Percentiles rank a stretch among this genome's conserved stretches.
phyloP scores from a whole-genome alignment of 2,113 vertebrate species.

The Puntigrus tetrazona region DNA sequence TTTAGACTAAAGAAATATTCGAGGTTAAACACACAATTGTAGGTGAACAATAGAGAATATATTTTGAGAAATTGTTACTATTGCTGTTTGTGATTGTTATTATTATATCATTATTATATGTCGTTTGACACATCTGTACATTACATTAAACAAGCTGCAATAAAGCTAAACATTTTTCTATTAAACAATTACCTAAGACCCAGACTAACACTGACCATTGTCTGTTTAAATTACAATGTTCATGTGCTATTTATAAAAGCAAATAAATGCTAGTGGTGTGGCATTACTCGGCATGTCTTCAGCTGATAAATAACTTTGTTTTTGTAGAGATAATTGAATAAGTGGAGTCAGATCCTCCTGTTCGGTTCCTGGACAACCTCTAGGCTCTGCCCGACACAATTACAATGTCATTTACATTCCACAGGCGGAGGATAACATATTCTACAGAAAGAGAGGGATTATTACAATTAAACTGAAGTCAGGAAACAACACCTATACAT shows the following conservation, averaged over 20 bases:
- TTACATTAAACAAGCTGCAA: too few species aligned
- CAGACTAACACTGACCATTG: background rate
- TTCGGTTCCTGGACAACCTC: constrained; percentile 49
- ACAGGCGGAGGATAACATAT: constrained; percentile 12
- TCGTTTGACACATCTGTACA: background rate
- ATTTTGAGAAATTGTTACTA: background rate
- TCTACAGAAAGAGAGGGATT: background rate
- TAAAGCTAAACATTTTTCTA: background rate
- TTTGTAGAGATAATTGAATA: constrained; percentile 19
- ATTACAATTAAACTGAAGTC: background rate
- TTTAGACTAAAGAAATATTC: background rate
- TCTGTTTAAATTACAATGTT: background rate
- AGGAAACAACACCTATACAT: background rate
- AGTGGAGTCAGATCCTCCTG: constrained; percentile 20
- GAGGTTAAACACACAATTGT: background rate
- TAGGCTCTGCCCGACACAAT: background rate
- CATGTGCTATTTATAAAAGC: background rate
- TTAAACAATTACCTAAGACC: background rate
- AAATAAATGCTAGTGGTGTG: constrained; percentile 13
- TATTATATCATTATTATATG: too few species aligned
- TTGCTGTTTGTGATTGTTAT: background rate
- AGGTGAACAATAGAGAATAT: background rate
- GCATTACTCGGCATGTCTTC: background rate
- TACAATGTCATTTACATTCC: constrained; percentile 56
- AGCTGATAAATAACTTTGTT: background rate